Conservation (phyloP, 2,888 invertebrate genomes). For the Nephrotoma guestfalica region DNA sequence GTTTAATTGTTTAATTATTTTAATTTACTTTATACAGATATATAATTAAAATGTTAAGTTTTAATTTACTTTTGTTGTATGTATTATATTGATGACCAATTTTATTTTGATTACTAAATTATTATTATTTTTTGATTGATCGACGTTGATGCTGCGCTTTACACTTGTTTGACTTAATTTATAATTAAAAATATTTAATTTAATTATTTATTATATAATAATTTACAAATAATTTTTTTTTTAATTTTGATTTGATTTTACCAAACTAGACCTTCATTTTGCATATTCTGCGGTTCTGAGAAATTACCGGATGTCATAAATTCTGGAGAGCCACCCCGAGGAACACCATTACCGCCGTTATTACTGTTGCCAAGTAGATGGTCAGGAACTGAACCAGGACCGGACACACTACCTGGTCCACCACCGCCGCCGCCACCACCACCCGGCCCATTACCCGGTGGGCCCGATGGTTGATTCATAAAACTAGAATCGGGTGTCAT, state of each 20-base stretch:
- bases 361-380: conserved; percentile 36
- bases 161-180: background rate
- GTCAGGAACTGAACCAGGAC: conserved; percentile 42
- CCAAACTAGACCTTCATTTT: conserved; percentile 62
- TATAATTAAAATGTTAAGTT: background rate
- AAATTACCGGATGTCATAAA: conserved; percentile 49
- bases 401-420: conserved; percentile 26
- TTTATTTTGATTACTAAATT: background rate
- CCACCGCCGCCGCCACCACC: conserved; percentile 31
- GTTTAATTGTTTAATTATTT: background rate
- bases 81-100: background rate
- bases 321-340: conserved; percentile 61
- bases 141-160: background rate
- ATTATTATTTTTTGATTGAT: background rate
- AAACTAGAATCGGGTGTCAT: conserved; percentile 47
- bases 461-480: conserved; percentile 35
- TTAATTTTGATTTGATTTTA: conserved; percentile 28
- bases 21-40: background rate
- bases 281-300: conserved; percentile 53
- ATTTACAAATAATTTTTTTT: background rate
- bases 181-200: background rate
- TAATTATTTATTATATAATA: background rate
- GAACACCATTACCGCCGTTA: conserved; percentile 31
- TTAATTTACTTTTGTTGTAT: background rate
- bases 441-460: conserved; percentile 29